Conservation (phyloP, 2,113 vertebrate species). For the Marcusenius ussheri region DNA sequence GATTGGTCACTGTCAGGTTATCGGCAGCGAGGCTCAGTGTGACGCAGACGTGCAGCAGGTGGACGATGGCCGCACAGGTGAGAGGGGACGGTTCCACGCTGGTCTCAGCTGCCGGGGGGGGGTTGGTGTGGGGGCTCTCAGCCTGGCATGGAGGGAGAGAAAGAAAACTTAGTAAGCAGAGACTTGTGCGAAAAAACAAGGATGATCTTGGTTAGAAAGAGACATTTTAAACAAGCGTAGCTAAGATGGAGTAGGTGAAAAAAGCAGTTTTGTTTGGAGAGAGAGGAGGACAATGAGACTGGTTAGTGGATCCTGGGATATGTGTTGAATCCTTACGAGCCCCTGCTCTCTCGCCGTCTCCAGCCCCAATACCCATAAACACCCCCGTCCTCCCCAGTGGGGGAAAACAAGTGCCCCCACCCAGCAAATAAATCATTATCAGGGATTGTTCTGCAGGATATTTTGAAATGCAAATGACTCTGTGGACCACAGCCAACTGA, state of each 20-base stretch:
- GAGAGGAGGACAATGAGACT: background rate
- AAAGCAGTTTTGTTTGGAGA: background rate
- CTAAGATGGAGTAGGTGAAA: background rate
- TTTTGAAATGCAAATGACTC: slow-evolving; percentile 16
- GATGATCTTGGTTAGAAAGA: background rate
- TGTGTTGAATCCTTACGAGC: background rate
- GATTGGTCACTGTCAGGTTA: background rate
- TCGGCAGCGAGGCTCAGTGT: background rate
- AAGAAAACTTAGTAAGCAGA: background rate
- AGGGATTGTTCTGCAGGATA: background rate
- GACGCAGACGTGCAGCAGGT: background rate
- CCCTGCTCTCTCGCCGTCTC: background rate
- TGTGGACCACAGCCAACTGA: background rate
- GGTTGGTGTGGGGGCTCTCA: background rate
- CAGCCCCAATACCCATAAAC: background rate
- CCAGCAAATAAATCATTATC: slow-evolving; percentile 13
- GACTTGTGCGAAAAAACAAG: background rate
- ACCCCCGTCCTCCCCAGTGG: background rate
- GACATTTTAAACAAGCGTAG: background rate
- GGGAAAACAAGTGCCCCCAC: background rate
- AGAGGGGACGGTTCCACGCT: background rate
- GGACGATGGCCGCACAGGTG: background rate
- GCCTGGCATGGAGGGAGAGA: background rate
- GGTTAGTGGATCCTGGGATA: background rate
- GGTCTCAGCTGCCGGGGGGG: background rate